These are phyloP conservation scores for Eilema depressum DNA, from an alignment of 2,888 invertebrate species.

Conservation along the genomic window DNA sequence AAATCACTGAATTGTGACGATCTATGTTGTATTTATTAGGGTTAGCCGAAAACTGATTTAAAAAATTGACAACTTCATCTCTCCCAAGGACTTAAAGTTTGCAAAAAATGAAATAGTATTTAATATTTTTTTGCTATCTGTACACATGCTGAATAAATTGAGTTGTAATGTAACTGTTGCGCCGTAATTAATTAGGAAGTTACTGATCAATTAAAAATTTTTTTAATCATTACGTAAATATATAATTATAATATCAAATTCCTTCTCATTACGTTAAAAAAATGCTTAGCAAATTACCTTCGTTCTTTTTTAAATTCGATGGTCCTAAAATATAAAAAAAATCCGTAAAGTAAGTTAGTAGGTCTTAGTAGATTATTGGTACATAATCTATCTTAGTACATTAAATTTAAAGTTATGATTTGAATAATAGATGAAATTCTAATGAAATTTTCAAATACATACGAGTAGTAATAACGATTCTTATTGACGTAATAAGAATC, in stretches of 20 bases:
- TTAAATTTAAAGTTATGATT: not conserved
- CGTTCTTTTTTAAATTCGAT: too few relatives aligned
- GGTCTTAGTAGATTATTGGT: too few relatives aligned
- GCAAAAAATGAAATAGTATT: too few relatives aligned
- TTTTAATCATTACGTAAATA: not conserved
- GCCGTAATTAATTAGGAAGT: not conserved
- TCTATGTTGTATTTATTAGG: not conserved
- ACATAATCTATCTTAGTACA: too few relatives aligned
- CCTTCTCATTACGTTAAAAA: not conserved
- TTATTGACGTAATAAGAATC: not conserved
- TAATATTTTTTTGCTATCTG: not conserved
- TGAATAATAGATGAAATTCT: not conserved
- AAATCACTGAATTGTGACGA: too few relatives aligned
- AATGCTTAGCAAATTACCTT: not conserved
- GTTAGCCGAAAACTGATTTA: not conserved
- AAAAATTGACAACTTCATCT: not conserved
- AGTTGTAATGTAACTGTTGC: not conserved
- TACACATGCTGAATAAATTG: not conserved
- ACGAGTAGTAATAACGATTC: not conserved
- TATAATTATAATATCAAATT: not conserved
- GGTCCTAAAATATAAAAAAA: too few relatives aligned
- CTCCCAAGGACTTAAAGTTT: not conserved
- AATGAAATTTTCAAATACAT: not conserved
- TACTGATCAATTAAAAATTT: not conserved
- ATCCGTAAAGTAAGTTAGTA: too few relatives aligned